Percentiles rank a stretch among this genome's conserved stretches.
phyloP scores from a whole-genome alignment of 2,797 vertebrate species.

The Danio kyathit region DNA sequence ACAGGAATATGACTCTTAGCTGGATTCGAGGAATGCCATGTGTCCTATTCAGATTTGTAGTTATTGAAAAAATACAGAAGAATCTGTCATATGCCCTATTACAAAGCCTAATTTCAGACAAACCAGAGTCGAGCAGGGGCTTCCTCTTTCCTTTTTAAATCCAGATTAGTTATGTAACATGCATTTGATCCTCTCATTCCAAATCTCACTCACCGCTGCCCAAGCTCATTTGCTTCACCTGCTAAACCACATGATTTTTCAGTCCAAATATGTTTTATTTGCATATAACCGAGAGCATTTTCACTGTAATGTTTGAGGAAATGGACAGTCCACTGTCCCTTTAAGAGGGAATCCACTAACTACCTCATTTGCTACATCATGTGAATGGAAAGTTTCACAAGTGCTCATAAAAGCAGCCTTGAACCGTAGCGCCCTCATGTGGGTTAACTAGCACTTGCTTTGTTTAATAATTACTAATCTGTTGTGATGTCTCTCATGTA shows the following conservation, averaged over 20 bases:
- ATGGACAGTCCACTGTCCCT: neutral
- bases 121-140: neutral
- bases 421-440: conserved; percentile 23
- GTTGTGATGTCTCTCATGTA: neutral
- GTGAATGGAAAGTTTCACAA: conserved; percentile 35
- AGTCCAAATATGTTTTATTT: neutral
- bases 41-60: neutral
- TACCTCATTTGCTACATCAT: conserved; percentile 37
- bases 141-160: conserved; percentile 57
- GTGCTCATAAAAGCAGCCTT: neutral
- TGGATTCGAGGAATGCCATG: neutral
- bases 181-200: conserved; percentile 64
- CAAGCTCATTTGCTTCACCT: conserved; percentile 23
- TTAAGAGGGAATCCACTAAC: conserved; percentile 27
- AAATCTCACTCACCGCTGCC: conserved; percentile 52
- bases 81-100: neutral
- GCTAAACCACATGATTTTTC: neutral
- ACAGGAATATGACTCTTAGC: conserved; percentile 13
- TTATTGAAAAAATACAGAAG: neutral
- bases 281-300: neutral
- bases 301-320: conserved; percentile 1
- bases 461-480: conserved; percentile 4
- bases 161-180: conserved; percentile 73
- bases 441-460: conserved; percentile 18
- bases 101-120: neutral